Percentiles rank a stretch among this genome's conserved stretches.
Conservation (phyloP, 2,888 invertebrate genomes). For the Acleris cristana region DNA sequence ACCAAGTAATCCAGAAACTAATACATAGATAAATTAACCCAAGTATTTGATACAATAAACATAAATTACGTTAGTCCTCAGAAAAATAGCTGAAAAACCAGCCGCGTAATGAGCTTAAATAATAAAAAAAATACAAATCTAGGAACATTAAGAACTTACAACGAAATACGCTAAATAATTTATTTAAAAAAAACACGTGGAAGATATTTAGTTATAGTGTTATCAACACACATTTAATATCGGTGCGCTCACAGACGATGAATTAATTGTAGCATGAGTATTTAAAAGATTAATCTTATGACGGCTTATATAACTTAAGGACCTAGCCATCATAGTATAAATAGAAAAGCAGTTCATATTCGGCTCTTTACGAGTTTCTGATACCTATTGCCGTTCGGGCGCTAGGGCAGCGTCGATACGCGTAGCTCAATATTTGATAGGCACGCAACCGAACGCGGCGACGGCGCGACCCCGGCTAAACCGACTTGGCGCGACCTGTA, state of each 20-base stretch:
- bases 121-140: conserved; percentile 72
- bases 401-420: too few relatives aligned
- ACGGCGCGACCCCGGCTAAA: too few relatives aligned
- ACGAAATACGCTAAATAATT: conserved; percentile 73
- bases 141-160: conserved; percentile 81
- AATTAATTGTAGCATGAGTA: conserved; percentile 39
- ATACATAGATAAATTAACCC: too few relatives aligned
- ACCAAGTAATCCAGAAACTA: too few relatives aligned
- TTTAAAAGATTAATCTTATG: not conserved
- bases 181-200: conserved; percentile 55
- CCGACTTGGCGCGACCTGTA: too few relatives aligned
- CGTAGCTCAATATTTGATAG: too few relatives aligned
- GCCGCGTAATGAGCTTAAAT: conserved; percentile 43
- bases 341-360: too few relatives aligned
- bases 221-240: conserved; percentile 26
- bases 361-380: too few relatives aligned
- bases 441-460: too few relatives aligned
- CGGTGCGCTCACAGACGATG: conserved; percentile 26
- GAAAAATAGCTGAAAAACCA: conserved; percentile 1
- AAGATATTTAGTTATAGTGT: conserved; percentile 48
- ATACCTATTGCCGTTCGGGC: too few relatives aligned
- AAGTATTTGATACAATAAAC: too few relatives aligned
- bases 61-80: not conserved
- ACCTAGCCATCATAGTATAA: not conserved
- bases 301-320: not conserved